phyloP scores from a whole-genome alignment of 1,140 invertebrate species.

The Anthonomus grandis region DNA sequence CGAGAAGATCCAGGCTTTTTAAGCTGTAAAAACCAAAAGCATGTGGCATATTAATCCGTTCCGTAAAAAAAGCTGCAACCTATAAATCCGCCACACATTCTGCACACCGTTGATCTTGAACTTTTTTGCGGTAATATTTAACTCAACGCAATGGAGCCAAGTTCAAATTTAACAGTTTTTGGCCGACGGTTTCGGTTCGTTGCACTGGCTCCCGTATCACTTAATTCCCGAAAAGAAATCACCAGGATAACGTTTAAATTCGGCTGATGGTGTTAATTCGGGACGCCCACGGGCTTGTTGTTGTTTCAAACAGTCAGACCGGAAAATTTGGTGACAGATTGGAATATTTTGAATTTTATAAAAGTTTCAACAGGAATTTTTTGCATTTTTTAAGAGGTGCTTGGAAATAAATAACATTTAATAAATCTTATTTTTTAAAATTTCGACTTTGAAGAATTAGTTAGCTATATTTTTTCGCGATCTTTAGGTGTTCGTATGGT shows the following conservation, averaged over 20 bases:
- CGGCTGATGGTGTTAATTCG: background rate
- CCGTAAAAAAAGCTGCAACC: constrained; percentile 1
- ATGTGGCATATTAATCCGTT: too few relatives aligned
- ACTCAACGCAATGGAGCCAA: constrained; percentile 6
- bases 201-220: background rate
- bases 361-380: too few relatives aligned
- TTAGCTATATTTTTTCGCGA: too few relatives aligned
- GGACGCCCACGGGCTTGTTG: constrained; percentile 8
- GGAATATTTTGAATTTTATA: too few relatives aligned
- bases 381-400: too few relatives aligned
- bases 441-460: too few relatives aligned
- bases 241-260: constrained; percentile 9
- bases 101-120: constrained; percentile 15
- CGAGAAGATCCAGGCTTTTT: too few relatives aligned
- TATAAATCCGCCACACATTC: constrained; percentile 1
- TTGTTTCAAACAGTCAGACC: background rate
- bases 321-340: too few relatives aligned
- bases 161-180: constrained; percentile 15
- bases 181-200: background rate
- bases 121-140: constrained; percentile 16
- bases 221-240: constrained; percentile 5
- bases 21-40: too few relatives aligned
- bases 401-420: too few relatives aligned
- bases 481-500: too few relatives aligned
- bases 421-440: too few relatives aligned